Evolutionary conservation across 1,140 invertebrate species (phyloP), one percentile per base, ranked within the genome.

Genomic region (Drosophila burlai): DNA sequence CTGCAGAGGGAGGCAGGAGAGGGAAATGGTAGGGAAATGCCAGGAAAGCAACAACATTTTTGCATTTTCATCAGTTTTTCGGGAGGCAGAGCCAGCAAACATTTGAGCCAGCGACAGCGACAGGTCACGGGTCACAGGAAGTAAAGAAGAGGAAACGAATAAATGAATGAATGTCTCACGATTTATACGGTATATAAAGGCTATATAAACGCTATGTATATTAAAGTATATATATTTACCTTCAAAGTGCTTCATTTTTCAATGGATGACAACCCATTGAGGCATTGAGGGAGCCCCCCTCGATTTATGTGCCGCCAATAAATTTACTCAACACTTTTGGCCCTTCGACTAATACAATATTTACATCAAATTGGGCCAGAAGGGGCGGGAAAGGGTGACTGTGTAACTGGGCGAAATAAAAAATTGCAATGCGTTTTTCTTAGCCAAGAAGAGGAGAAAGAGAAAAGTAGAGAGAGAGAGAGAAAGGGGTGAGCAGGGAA

Each of bases 221-320:
- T 0, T 10, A 4, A 16, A 16, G 26, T 49, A 49, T 26, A 34
- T 82, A 58, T 68, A 80, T 73, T 83, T 69, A 76, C 76, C 71
- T 83, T 66, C 65, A 43, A 21, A 78, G 59, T 62, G 72, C 60
- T 63, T 83, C 49, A 80, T 87, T 87, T 83, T 77, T 83, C 75
- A 80, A 60, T 45, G 57, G 21, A 40, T 54, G 60, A 73, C 52
- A 54, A 40, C 40, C 78, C 26, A 26, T 26, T 26, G 26, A 26
- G 26, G 26, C 42, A 47, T 47, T 55, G 61, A 55, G 63, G 15
- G 67, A 62, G 60, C 38, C 62, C 59, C 55, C 59, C 67, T 72
- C 84, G 83, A 87, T 87, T 87, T 87, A 87, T 87, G 84, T 80
- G 68, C 84, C 80, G 84, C 80, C 84, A 89, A 87, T 87, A 89